Evolutionary conservation across 2,888 invertebrate genomes (phyloP), one percentile per base, ranked within the genome.

Genomic region (Melanotus villosus): DNA sequence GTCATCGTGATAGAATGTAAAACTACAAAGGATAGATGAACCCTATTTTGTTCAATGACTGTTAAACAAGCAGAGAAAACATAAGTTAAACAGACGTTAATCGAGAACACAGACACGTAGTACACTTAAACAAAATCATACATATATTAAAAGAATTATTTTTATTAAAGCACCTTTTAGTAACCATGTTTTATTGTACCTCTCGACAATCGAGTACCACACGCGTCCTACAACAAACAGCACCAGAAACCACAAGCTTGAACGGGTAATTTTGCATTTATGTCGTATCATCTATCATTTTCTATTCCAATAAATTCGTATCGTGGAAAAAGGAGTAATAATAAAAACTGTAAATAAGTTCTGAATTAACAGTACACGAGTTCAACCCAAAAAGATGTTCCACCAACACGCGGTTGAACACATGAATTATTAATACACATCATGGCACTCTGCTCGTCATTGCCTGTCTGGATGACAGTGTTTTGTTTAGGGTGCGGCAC

Each of bases 351-450:
- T 47, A 47, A 47, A 71, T 67, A 68, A 64, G 67, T 71, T 71
- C 70, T 75, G 76, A 73, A 76, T 78, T 76, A 77, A 77, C 75
- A 75, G 76, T 77, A 79, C 75, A 76, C 72, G 70, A 52, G 52
- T 52, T 32, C 30, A 32, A 10, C 32, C 52, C 78, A 77, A 78
- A 80, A 79, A 79, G 73, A 75, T 80, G 79, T 79, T 78, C 79
- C 80, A 81, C 82, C 82, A 83, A 83, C 82, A 81, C 81, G 77
- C 66, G 77, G 77, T 80, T 75, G 77, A 81, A 77, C 73, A 77
- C 80, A 82, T 83, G 82, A 83, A 83, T 83, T 82, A 83, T 83
- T 82, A 81, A 83, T 82, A 79, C 74, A 76, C 78, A 79, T 80
- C 80, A 77, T 78, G 77, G 76, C 78, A 77, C 76, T 79, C 75